Conservation (phyloP, 1,140 invertebrate species). For the Drosophila ficusphila region DNA sequence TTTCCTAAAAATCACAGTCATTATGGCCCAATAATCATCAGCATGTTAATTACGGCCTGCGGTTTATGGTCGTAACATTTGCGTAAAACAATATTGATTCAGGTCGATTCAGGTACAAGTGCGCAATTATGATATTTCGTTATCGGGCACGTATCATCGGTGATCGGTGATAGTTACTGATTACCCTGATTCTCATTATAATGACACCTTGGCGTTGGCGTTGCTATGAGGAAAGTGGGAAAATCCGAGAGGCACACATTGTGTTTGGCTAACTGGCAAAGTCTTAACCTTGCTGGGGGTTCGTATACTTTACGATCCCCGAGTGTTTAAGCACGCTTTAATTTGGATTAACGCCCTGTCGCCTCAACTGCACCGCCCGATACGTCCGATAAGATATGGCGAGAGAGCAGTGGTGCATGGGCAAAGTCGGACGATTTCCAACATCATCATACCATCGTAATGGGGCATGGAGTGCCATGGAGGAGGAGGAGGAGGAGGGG, state of each 20-base stretch:
- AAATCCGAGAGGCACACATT: slow-evolving; percentile 2
- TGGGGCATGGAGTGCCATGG: no score
- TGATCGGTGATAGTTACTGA: slow-evolving; percentile 5
- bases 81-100: slow-evolving; percentile 18
- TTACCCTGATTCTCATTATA: slow-evolving; percentile 7
- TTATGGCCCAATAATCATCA: neutral
- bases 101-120: slow-evolving; percentile 10
- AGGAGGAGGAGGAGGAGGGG: slow-evolving; percentile 1
- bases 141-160: slow-evolving; percentile 18
- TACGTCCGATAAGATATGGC: slow-evolving; percentile 36
- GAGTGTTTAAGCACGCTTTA: slow-evolving; percentile 34
- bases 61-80: slow-evolving; percentile 1
- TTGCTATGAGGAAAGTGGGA: slow-evolving; percentile 37
- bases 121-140: neutral
- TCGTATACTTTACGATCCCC: slow-evolving; percentile 33
- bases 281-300: slow-evolving; percentile 36
- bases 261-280: neutral
- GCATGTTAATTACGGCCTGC: slow-evolving; percentile 28
- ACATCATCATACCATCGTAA: slow-evolving; percentile 25
- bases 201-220: slow-evolving; percentile 18
- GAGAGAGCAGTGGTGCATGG: slow-evolving; percentile 23
- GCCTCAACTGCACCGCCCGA: slow-evolving; percentile 18
- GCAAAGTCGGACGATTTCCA: slow-evolving; percentile 28
- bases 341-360: slow-evolving; percentile 48
- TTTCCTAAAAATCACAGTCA: slow-evolving; percentile 13